phyloP scores from a whole-genome alignment of 2,888 invertebrate species.

The Pherbina coryleti region DNA sequence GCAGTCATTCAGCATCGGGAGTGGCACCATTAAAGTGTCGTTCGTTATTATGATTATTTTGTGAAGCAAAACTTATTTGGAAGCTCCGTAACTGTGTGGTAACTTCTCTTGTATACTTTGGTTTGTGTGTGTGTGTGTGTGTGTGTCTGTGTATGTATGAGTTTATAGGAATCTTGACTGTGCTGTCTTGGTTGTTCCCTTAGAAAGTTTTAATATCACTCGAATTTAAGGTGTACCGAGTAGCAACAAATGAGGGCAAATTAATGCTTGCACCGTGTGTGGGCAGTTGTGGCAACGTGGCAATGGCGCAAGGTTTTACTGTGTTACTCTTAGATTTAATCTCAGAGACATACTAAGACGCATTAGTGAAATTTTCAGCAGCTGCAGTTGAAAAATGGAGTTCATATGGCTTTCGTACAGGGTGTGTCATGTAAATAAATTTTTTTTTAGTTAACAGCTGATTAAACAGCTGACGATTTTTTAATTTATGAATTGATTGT shows the following conservation, averaged over 20 bases:
- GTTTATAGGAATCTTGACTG: neutral
- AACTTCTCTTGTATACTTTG: neutral
- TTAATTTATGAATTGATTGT: too few relatives aligned
- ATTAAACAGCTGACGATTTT: too few relatives aligned
- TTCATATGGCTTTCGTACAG: neutral
- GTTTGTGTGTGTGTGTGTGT: neutral
- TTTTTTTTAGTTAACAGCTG: too few relatives aligned
- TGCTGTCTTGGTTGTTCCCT: neutral
- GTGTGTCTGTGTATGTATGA: neutral
- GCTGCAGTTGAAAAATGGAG: neutral
- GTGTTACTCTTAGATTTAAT: neutral
- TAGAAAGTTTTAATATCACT: neutral
- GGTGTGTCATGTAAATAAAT: neutral
- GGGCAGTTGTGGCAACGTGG: neutral
- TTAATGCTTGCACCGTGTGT: slow-evolving; percentile 13
- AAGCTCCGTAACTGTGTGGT: neutral
- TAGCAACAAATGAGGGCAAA: slow-evolving; percentile 19
- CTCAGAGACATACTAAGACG: neutral
- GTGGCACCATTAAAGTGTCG: slow-evolving; percentile 34
- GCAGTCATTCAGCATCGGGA: slow-evolving; percentile 7
- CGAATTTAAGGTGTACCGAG: slow-evolving; percentile 14
- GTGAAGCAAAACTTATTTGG: neutral
- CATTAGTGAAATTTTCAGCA: neutral
- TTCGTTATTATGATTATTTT: slow-evolving; percentile 34
- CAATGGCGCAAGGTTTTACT: neutral